phyloP scores from a whole-genome alignment of 2,888 invertebrate species.

The Leptogaster cylindrica region DNA sequence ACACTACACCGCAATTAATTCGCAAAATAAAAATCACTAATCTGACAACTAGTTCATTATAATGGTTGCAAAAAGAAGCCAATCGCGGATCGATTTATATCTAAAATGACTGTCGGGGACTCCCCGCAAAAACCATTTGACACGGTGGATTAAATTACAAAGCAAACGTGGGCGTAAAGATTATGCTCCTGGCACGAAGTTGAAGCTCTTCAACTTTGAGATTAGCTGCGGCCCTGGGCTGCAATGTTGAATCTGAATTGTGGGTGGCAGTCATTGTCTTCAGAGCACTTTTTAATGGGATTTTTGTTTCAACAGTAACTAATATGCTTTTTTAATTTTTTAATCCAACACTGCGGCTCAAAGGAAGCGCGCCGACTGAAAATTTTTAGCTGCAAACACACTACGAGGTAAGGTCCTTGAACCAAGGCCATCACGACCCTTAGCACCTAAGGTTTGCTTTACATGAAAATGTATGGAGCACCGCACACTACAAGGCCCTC shows the following conservation, averaged over 20 bases:
- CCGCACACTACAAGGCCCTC: too few relatives aligned
- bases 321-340: too few relatives aligned
- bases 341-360: not conserved
- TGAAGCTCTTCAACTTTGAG: not conserved
- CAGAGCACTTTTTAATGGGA: constrained; percentile 11
- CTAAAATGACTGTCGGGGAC: constrained; percentile 8
- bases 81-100: constrained; percentile 19
- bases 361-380: too few relatives aligned
- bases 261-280: constrained; percentile 28
- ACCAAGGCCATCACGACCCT: too few relatives aligned
- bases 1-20: not conserved
- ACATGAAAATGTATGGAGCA: too few relatives aligned
- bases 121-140: constrained; percentile 16
- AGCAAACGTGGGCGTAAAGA: constrained; percentile 28
- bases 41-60: not conserved
- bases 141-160: constrained; percentile 31
- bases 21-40: not conserved
- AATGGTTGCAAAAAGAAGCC: not conserved
- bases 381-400: too few relatives aligned
- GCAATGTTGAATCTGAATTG: constrained; percentile 32
- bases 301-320: too few relatives aligned
- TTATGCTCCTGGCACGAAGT: constrained; percentile 14
- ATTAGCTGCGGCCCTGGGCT: constrained; percentile 6
- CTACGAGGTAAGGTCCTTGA: too few relatives aligned
- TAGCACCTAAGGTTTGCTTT: too few relatives aligned